Base-by-base conservation (phyloP, 1,140 invertebrate species). In the Meloidogyne chitwoodi region DNA sequence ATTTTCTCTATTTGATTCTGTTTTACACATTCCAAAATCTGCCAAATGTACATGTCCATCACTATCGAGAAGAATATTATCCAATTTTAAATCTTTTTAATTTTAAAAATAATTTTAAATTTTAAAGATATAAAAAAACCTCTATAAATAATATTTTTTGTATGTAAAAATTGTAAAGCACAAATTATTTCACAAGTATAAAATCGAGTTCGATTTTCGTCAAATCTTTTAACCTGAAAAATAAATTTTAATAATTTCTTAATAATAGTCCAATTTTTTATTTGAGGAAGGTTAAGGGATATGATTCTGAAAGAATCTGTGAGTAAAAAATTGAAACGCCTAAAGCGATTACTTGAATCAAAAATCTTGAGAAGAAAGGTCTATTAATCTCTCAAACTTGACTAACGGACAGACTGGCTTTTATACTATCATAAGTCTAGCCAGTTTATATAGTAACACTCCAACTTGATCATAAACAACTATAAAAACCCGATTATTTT, bases 131-230 rank as follows among this genome's bases (percentile, higher is more conserved):
- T 12, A 44, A 19, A n/a, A 22, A 16, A 22, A 71, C 69, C 69
- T 64, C 92, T 92, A 90, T 99, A 99, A 85, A 99, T 94, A 76
- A 99, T 96, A 68, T 96, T 95, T 90, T 98, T 91, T 83, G 91
- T 91, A 89, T 99, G 97, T 76, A 99, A 91, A 90, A 98, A 99
- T 89, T 97, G 95, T 77, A 99, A 89, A 41, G 96, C 97, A 76
- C 98, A 90, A 26, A 95, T 98, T n/a, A 99, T 97, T 90, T 99
- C 96, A n/a, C 96, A 96, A 22, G 96, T 95, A 89, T 99, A 99
- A 89, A 99, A 99, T 83, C 94, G 91, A 14, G 85, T 86, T 31
- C 96, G 89, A 27, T 93, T 92, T 89, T 99, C 96, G 88, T 99
- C 96, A 89, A 99, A 99, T 89, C 98, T 97, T 89, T 98, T 98